Base-by-base conservation (phyloP, 2,797 vertebrate genomes). In the Aphelocoma californica region DNA sequence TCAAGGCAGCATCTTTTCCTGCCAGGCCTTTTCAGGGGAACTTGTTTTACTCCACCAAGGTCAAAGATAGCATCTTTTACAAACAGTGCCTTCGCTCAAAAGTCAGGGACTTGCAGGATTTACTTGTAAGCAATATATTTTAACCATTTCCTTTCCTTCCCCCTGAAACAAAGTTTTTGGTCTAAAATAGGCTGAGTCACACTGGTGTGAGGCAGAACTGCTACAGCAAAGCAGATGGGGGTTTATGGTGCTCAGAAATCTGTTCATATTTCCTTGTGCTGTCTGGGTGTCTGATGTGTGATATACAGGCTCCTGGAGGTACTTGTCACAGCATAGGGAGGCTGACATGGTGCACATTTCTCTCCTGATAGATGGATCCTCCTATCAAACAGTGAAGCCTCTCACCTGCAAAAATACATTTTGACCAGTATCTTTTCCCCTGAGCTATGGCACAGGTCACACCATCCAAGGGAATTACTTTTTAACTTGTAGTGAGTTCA, bases 1-100 rank as follows among this genome's bases (percentile, higher is more conserved):
- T 86, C 90, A 82, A 85, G 36, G 62, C 74, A 58, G 86, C 90
- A 82, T 93, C 94, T 96, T 83, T 87, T 50, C 20, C 88, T 95
- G 90, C 95, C 90, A 72, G 86, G 47, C 74, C 74, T 85, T 95
- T 93, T 54, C 74, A 71, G 81, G 78, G 86, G 6, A 79, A 26
- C 81, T 87, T 95, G 94, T 86, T 94, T 92, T 92, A 95, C 88
- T 95, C 90, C 74, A 71, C 50, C 88, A 88, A 95, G 96, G 93
- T 97, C 90, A 94, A 95, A 92, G 88, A 88, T 32, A 94, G n/a
- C 83, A 72, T 96, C 92, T 93, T 82, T 67, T 88, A 50, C 91
- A 93, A 95, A 80, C 31, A 10, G 28, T 18, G n/a, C 83, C 66
- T 77, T 88, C 64, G 8, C 88, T 94, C 81, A 71, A 58, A 83